A percentile compares a stretch with the other conserved stretches of the same genome.
These are phyloP conservation scores for Papilio polytes DNA, from an alignment of 1,140 invertebrate species.

Conservation along the genomic window DNA sequence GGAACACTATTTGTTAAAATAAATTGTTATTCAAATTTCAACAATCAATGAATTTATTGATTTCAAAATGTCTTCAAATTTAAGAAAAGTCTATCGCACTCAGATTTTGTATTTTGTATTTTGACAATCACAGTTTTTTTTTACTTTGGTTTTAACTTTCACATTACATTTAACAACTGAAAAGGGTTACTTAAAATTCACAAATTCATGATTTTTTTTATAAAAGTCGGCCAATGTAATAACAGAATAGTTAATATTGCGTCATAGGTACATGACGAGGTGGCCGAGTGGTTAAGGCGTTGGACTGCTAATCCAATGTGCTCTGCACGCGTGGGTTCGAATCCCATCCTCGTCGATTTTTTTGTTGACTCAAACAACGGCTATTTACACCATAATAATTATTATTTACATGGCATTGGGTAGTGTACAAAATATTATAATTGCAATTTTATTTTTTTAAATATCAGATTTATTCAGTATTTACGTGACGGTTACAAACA, in stretches of 20 bases:
- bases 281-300: conserved; percentile 95
- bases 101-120: no score
- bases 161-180: not conserved
- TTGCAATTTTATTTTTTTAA: not conserved
- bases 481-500: no score
- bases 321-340: conserved; percentile 93
- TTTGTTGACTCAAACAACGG: conserved; percentile 36
- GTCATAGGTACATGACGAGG: conserved; percentile 85
- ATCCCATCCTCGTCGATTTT: conserved; percentile 91
- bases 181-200: not conserved
- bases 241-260: conserved; percentile 50
- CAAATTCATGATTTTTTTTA: not conserved
- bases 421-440: no score
- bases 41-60: not conserved
- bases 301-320: conserved; percentile 91
- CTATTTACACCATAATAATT: not conserved
- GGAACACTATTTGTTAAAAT: not conserved
- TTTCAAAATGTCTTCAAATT: not conserved
- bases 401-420: no score
- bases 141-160: not conserved
- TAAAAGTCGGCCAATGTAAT: conserved; percentile 55
- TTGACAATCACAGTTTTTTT: not conserved
- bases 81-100: not conserved
- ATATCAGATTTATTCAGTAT: no score
- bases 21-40: not conserved